phyloP scores from a whole-genome alignment of 2,113 vertebrate species.

The Dromas ardeola region DNA sequence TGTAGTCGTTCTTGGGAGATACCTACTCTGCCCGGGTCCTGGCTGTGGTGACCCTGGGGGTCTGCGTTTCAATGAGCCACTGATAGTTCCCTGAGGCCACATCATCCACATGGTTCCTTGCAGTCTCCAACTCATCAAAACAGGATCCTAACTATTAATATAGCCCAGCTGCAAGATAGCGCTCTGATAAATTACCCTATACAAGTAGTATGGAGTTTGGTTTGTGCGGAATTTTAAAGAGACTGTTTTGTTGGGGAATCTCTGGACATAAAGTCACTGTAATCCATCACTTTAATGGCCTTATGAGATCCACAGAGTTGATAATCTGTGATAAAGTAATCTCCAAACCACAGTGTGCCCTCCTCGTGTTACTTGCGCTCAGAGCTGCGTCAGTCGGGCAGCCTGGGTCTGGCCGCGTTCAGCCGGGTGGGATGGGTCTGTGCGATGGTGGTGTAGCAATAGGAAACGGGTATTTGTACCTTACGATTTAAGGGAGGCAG shows the following conservation, averaged over 20 bases:
- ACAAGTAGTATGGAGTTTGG: neutral
- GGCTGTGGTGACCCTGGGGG: neutral
- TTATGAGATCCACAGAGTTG: neutral
- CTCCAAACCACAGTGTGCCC: accelerated
- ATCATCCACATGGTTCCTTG: neutral
- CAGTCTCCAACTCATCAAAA: neutral
- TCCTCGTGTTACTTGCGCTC: neutral
- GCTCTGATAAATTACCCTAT: accelerated
- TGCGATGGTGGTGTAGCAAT: neutral
- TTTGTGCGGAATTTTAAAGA: neutral
- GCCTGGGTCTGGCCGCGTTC: accelerated
- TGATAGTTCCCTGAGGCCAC: neutral
- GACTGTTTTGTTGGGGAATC: neutral
- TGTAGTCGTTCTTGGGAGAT: neutral
- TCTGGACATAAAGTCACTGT: neutral
- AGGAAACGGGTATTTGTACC: neutral
- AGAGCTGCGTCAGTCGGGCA: neutral
- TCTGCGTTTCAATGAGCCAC: neutral
- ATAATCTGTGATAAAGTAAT: neutral
- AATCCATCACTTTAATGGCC: neutral
- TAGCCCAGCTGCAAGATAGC: neutral
- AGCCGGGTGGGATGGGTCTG: accelerated
- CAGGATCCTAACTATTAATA: neutral
- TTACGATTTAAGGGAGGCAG: neutral
- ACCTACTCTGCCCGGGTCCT: neutral